Conservation (phyloP, 2,888 invertebrate species). For the Corbicula japonica region DNA sequence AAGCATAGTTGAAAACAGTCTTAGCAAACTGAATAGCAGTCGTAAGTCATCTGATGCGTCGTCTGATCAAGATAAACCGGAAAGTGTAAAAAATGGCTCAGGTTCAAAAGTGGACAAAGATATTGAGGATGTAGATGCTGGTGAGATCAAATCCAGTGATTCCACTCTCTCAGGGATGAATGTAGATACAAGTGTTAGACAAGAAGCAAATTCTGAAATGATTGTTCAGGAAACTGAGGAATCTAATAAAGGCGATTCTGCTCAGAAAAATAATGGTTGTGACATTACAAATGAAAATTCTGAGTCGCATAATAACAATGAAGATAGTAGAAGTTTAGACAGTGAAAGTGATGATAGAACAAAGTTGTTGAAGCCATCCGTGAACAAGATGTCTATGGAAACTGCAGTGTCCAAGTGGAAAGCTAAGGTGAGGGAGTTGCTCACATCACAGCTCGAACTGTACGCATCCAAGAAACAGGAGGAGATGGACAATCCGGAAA, state of each 20-base stretch:
- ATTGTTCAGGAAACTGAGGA: neutral
- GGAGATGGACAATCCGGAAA: slow-evolving; percentile 41
- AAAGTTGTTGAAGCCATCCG: slow-evolving; percentile 21
- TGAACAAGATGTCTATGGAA: slow-evolving; percentile 54
- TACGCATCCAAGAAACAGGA: slow-evolving; percentile 46
- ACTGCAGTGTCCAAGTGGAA: slow-evolving; percentile 58
- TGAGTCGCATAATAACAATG: slow-evolving; percentile 41
- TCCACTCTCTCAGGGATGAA: slow-evolving; percentile 11
- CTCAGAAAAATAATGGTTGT: slow-evolving; percentile 33
- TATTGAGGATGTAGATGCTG: slow-evolving; percentile 10
- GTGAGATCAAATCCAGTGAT: no score
- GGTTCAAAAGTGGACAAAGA: no score
- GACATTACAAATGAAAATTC: slow-evolving; percentile 14
- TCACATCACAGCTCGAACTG: slow-evolving; percentile 60
- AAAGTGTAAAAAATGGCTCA: no score
- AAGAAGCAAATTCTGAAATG: neutral
- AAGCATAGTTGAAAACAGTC: no score
- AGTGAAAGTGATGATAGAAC: slow-evolving; percentile 32
- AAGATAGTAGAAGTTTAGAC: slow-evolving; percentile 31
- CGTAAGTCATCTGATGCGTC: no score
- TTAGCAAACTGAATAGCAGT: no score
- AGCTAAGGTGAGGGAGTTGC: slow-evolving; percentile 43
- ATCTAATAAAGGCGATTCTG: neutral
- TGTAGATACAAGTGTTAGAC: no score
- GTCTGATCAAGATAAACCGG: no score